phyloP scores from a whole-genome alignment of 2,797 vertebrate genomes.

The Steatocranus sp. region DNA sequence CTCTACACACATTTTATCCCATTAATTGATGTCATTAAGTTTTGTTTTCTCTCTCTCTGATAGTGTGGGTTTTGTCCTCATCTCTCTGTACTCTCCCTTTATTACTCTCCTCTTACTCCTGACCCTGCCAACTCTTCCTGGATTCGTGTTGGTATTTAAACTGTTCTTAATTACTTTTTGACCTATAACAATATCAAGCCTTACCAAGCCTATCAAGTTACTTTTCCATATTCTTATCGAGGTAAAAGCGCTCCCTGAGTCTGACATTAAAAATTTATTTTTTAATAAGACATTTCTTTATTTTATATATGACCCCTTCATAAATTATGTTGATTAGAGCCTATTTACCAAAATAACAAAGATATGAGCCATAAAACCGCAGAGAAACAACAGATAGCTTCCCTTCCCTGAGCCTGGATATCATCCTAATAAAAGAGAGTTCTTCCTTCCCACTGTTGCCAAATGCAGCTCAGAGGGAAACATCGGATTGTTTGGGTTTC shows the following conservation, averaged over 20 bases:
- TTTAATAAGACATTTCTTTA: neutral
- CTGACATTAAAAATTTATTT: fast-evolving
- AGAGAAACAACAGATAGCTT: fast-evolving
- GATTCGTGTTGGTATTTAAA: neutral
- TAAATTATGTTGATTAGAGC: neutral
- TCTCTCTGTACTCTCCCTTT: fast-evolving
- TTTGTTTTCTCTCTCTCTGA: neutral
- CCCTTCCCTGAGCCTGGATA: neutral
- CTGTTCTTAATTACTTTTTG: neutral
- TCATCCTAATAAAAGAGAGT: fast-evolving
- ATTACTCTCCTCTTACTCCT: neutral
- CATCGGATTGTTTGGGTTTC: neutral
- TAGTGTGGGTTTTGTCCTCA: neutral
- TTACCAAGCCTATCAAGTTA: neutral
- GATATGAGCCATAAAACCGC: neutral
- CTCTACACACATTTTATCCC: neutral
- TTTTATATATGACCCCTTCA: neutral
- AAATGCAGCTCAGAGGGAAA: neutral
- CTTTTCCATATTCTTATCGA: neutral
- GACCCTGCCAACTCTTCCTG: neutral
- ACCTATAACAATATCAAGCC: fast-evolving
- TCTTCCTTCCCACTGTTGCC: neutral
- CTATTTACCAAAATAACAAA: neutral
- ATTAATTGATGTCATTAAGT: neutral
- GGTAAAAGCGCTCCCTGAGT: fast-evolving